A percentile compares a stretch with the other conserved stretches of the same genome.
Evolutionary conservation across 2,797 vertebrate species (phyloP).

Genomic region (Myotis vivesi): DNA sequence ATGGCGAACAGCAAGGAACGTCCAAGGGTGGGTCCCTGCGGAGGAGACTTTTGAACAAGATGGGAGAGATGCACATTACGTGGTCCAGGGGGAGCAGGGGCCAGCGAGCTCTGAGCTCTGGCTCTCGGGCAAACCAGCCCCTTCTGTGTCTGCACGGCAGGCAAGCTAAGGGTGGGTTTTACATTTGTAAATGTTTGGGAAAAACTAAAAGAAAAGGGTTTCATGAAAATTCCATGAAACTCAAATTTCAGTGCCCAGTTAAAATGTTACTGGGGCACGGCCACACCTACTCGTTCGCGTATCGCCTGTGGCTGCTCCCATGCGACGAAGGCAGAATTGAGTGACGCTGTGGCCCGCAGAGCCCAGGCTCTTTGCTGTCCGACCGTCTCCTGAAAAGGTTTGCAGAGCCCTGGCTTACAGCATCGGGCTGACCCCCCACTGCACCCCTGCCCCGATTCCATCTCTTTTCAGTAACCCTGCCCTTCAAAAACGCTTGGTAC

Average conservation of each 20-base stretch:
- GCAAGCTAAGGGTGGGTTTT: background rate
- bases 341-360: background rate
- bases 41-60: background rate
- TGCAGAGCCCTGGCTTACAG: background rate
- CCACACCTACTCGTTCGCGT: accelerated
- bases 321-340: background rate
- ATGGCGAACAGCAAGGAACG: background rate
- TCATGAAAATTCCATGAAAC: background rate
- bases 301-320: background rate
- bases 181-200: background rate
- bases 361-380: background rate
- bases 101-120: accelerated
- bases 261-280: background rate
- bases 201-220: background rate
- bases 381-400: background rate
- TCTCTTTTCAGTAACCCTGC: background rate
- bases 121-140: accelerated
- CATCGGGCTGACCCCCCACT: background rate
- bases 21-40: background rate
- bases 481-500: background rate
- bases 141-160: background rate
- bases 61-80: background rate
- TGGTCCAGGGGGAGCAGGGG: background rate
- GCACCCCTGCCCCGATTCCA: background rate
- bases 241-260: background rate